Evolutionary conservation across 2,888 invertebrate species (phyloP), one percentile per base, ranked within the genome.

Genomic region (Cryptocheilus praepositus): DNA sequence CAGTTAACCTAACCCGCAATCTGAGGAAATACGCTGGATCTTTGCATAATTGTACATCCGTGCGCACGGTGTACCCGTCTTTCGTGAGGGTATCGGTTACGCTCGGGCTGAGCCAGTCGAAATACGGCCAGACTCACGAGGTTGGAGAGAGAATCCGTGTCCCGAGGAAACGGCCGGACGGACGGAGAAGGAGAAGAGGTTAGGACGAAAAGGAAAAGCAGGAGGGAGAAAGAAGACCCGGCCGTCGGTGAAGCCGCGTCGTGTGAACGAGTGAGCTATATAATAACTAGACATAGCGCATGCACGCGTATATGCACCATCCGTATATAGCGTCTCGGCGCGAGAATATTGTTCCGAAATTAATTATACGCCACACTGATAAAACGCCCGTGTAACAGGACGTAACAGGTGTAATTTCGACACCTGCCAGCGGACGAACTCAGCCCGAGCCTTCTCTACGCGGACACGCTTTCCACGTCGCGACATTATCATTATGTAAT

Each of bases 41-140:
- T 85, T 86, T 84, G 84, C 86, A 85, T 87, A 85, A 87, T 87
- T 86, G 82, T 78, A 75, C 71, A 67, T 68, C 70, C 70, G 69
- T 44, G 28, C 56, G 36, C 25, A 46, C 60, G 49, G 49, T 49
- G 18, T 49, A 49, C 49, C 49, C 49, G 49, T 49, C 49, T 16
- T 49, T 49, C 49, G 49, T 18, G 49, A 49, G 49, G 49, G 49
- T 49, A 49, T 49, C 49, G 49, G 49, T 49, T 49, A 49, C 49
- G 49, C 49, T 49, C 49, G 16, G 49, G 18, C 18, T 18, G 49
- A 49, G 49, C 18, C 49, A 49, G 49, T 49, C 49, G 49, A 18
- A 49, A 49, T 18, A 49, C 49, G 49, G 18, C 49, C n/a, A 18
- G 36, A 36, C 36, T 36, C 36, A 11, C 11, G 36, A 36, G 36